Evolutionary conservation across 2,888 invertebrate species (phyloP).

Genomic region (Morpho achilles): DNA sequence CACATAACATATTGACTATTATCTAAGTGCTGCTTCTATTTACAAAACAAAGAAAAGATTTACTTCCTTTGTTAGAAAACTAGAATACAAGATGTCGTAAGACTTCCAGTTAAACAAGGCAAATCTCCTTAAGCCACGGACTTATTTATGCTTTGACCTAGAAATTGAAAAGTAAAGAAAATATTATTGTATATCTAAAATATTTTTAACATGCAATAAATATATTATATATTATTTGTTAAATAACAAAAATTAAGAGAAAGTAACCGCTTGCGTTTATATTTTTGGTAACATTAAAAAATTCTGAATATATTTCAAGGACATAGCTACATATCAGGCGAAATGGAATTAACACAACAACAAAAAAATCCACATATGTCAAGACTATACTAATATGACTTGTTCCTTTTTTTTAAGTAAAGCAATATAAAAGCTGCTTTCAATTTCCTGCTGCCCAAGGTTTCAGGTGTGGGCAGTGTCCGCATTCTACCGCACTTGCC

Average conservation of each 20-base stretch:
- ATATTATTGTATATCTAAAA: too few species aligned
- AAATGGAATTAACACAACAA: too few species aligned
- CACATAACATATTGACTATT: constrained; percentile 1
- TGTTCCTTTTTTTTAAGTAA: constrained; percentile 10
- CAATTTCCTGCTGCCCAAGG: constrained; percentile 60
- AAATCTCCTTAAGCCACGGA: neutral
- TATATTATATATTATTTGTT: neutral
- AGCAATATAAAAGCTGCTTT: constrained; percentile 37
- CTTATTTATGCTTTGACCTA: neutral
- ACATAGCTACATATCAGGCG: too few species aligned
- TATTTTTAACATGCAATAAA: neutral
- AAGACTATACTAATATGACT: neutral
- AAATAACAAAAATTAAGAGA: too few species aligned
- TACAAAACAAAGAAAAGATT: constrained; percentile 8
- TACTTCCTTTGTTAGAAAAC: constrained; percentile 12
- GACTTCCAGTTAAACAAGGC: constrained; percentile 2
- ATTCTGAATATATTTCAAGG: too few species aligned
- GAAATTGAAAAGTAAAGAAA: too few species aligned
- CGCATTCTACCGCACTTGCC: constrained; percentile 65
- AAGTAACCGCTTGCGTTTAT: neutral
- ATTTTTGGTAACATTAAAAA: neutral
- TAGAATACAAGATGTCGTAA: neutral
- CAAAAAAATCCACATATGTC: too few species aligned
- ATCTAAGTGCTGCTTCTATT: neutral
- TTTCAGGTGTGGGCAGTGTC: constrained; percentile 61